phyloP scores from a whole-genome alignment of 2,797 vertebrate genomes.

The Florisuga fusca region DNA sequence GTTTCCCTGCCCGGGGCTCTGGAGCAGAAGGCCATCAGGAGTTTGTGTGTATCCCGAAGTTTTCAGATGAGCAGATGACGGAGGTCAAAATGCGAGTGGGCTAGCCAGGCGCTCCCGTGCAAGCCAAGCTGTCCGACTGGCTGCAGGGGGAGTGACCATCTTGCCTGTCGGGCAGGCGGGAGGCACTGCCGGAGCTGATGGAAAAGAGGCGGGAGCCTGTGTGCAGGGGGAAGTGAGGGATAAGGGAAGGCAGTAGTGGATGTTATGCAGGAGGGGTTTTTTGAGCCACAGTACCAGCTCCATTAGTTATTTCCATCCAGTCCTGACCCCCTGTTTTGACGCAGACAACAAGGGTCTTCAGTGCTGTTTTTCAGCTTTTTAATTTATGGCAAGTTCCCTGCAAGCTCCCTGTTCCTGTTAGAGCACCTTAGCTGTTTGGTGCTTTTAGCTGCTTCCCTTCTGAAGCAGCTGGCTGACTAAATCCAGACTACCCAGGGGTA shows the following conservation, averaged over 20 bases:
- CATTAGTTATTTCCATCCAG: background rate
- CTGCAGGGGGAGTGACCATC: slow-evolving; percentile 84
- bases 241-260: background rate
- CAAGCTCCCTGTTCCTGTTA: background rate
- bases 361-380: background rate
- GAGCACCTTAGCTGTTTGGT: background rate
- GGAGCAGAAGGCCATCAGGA: slow-evolving; percentile 67
- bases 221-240: background rate
- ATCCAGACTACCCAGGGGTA: accelerated
- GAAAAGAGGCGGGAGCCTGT: slow-evolving; percentile 64
- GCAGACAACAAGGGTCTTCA: accelerated
- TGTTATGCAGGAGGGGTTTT: background rate
- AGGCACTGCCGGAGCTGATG: slow-evolving; percentile 80
- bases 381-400: background rate
- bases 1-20: slow-evolving; percentile 9
- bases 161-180: slow-evolving; percentile 86
- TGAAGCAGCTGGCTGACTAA: background rate
- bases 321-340: background rate
- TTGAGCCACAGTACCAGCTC: background rate
- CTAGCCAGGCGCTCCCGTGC: slow-evolving; percentile 81
- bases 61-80: slow-evolving; percentile 84
- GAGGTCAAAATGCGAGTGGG: slow-evolving; percentile 77
- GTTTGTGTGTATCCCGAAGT: slow-evolving; percentile 72
- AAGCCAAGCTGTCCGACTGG: slow-evolving; percentile 87
- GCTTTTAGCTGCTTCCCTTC: background rate